Evolutionary conservation across 1,140 invertebrate genomes (phyloP).

Genomic region (Chironomus striatipennis): DNA sequence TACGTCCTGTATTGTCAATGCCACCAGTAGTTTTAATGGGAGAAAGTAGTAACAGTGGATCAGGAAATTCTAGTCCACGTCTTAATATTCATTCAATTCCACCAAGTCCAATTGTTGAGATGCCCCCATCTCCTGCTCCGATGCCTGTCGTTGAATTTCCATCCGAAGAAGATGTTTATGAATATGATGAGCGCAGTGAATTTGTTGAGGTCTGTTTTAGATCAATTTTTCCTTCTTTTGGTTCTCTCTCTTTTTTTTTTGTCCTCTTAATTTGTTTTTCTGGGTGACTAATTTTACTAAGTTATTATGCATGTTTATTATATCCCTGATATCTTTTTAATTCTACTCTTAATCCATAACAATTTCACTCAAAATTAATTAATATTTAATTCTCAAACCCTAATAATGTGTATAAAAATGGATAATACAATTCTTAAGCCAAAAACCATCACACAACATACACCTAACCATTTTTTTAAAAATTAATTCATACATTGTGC

Average conservation of each 20-base stretch:
- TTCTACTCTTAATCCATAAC: no score
- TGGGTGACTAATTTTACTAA: no score
- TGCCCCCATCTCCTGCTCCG: slow-evolving; percentile 32
- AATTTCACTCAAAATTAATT: no score
- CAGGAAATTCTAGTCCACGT: not conserved
- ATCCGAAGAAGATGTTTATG: slow-evolving; percentile 61
- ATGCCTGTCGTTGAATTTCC: slow-evolving; percentile 49
- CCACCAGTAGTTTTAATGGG: slow-evolving; percentile 37
- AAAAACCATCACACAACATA: no score
- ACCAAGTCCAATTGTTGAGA: slow-evolving; percentile 32
- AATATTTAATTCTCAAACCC: no score
- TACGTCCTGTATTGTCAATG: slow-evolving; percentile 37
- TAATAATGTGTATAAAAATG: no score
- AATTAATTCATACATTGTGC: no score
- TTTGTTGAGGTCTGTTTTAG: slow-evolving; percentile 40
- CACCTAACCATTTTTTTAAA: no score
- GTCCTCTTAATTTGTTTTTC: no score
- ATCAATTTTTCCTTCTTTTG: not conserved
- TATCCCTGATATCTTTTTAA: no score
- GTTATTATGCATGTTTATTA: no score
- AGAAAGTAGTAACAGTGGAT: slow-evolving; percentile 24
- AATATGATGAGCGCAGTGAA: slow-evolving; percentile 27
- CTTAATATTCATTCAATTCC: slow-evolving; percentile 24
- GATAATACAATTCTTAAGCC: no score
- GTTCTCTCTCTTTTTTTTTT: not conserved